These are phyloP conservation scores for Plumapathes pennacea DNA, from an alignment of 92 coral and sea anemone genomes.

Conservation along the genomic window DNA sequence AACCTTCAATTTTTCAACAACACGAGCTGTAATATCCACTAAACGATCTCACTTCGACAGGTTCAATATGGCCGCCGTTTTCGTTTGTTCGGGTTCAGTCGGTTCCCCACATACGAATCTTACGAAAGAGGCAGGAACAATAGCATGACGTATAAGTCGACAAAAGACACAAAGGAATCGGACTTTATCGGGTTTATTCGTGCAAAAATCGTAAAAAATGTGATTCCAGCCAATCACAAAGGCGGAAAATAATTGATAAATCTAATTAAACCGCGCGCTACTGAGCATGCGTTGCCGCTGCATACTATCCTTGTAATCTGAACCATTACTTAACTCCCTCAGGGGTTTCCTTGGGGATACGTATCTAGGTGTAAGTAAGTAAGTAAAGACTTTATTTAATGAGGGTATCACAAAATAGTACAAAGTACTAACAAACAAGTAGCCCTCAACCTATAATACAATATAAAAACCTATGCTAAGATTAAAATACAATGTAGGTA, in stretches of 20 bases:
- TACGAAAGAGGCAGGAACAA: constrained; percentile 19
- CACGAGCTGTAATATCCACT: too few relatives aligned
- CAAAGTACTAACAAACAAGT: too few relatives aligned
- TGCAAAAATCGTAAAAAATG: neutral
- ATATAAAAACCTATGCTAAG: too few relatives aligned
- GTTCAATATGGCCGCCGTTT: constrained; percentile 13
- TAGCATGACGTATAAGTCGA: constrained; percentile 4
- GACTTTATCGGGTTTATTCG: constrained; percentile 27
- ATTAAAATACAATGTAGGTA: too few relatives aligned
- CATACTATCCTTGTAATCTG: constrained; percentile 36
- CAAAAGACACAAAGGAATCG: constrained; percentile 6
- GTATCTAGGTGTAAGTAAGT: too few relatives aligned
- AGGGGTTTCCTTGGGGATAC: too few relatives aligned
- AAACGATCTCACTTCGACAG: neutral
- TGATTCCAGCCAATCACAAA: constrained; percentile 25
- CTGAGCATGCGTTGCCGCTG: constrained; percentile 41
- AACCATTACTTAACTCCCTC: constrained; percentile 31
- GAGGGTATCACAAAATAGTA: too few relatives aligned
- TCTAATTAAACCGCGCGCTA: constrained; percentile 15
- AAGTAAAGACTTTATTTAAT: too few relatives aligned
- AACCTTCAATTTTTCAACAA: neutral
- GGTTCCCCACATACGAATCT: constrained; percentile 34
- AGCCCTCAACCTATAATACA: too few relatives aligned
- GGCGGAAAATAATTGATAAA: constrained; percentile 25
- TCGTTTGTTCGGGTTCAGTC: neutral